Evolutionary conservation across 2,113 vertebrate species (phyloP), one percentile per base, ranked within the genome.

Genomic region (Oncorhynchus keta): DNA sequence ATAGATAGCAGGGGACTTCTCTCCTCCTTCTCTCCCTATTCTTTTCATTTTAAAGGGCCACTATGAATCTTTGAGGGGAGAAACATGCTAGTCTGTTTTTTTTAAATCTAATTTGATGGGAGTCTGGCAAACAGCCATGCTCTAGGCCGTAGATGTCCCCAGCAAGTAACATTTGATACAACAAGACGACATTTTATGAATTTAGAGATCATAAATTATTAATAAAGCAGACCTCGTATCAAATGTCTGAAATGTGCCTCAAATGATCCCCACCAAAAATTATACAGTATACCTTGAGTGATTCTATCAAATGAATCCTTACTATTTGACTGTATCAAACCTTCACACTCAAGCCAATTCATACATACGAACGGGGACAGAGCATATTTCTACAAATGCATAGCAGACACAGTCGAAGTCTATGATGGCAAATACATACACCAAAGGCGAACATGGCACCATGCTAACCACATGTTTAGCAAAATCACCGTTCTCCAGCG

Each of bases 91-190:
- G 80, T 86, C 85, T 79, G 88, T 92, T 91, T 92, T 28, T 28
- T 28, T 28, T 28, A 0, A 2, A 91, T 91, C 86, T 87, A 87
- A 92, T 89, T 90, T 92, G 91, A 93, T 92, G 88, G 83, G 89
- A 92, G 88, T 91, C 86, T 92, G 89, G 90, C 89, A 92, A 94
- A 90, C 83, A 86, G 84, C 85, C 88, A 80, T 89, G 89, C 92
- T 93, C 89, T 78, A 85, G 90, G 91, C 89, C 87, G 91, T 91
- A 92, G 92, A 93, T 90, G 88, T 92, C 87, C 91, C 88, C 85
- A 82, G 91, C 85, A 93, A 92, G 91, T 90, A 91, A 89, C 89
- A 93, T 93, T 92, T 93, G 91, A 93, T 93, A 92, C 91, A 90
- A 89, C 90, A 92, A 81, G 88, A 91, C 79, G 80, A 88, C 91